Conservation (phyloP, 2,888 invertebrate species). For the Leptarthrus brevirostris region DNA sequence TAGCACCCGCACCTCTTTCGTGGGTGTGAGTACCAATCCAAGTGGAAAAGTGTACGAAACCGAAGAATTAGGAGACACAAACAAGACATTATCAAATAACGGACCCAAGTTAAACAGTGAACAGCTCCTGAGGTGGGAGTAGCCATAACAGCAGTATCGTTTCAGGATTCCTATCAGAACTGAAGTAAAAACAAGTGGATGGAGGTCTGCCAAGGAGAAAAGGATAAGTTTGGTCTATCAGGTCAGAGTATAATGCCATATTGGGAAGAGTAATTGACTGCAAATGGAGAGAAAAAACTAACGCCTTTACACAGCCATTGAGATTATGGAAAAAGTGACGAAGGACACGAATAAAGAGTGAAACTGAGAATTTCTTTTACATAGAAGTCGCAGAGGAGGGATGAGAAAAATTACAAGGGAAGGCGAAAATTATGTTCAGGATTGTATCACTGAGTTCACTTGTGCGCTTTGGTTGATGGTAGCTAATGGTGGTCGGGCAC, state of each 20-base stretch:
- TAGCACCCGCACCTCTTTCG: conserved; percentile 22
- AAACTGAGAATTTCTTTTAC: conserved; percentile 30
- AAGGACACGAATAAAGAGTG: neutral
- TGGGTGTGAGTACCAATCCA: conserved; percentile 32
- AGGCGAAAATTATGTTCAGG: conserved; percentile 49
- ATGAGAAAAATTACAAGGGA: conserved; percentile 48
- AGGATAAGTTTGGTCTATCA: conserved; percentile 9
- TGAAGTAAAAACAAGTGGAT: neutral
- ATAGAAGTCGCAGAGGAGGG: conserved; percentile 22
- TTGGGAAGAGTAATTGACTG: conserved; percentile 48
- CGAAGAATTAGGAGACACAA: conserved; percentile 33
- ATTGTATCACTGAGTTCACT: conserved; percentile 8
- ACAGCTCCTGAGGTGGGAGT: conserved; percentile 17
- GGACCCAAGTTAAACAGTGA: conserved; percentile 32
- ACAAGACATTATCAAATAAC: conserved; percentile 48
- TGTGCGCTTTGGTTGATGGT: neutral
- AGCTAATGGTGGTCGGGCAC: neutral
- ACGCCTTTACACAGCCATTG: conserved; percentile 7
- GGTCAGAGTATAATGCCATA: conserved; percentile 45
- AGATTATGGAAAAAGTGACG: neutral
- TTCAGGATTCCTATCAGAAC: neutral
- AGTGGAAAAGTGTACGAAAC: conserved; percentile 43
- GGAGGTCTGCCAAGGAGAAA: neutral
- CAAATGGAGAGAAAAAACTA: conserved; percentile 38
- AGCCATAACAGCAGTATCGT: conserved; percentile 16